Base-by-base conservation (phyloP, 2,888 invertebrate genomes). In the Cantharis lateralis region DNA sequence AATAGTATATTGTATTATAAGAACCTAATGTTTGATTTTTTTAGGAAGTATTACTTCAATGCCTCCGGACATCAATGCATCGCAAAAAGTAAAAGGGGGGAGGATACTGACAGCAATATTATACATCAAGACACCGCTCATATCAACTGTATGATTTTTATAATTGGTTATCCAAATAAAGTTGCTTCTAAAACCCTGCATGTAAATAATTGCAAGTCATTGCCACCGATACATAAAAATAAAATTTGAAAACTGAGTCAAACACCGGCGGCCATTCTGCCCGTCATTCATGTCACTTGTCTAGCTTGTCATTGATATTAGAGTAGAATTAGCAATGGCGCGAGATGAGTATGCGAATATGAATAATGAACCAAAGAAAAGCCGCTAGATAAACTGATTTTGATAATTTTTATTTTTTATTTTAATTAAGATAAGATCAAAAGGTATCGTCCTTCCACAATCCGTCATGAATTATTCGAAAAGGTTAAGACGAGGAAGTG, bases 181-280 rank as follows among this genome's bases (percentile, higher is more conserved):
- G n/a, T n/a, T 48, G 48, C n/a, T 7, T 32, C 11, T 32, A 32
- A 32, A 32, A 32, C 4, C 13, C 32, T n/a, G 48, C 2, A n/a
- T 9, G 48, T 13, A 3, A n/a, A 77, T 83, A 84, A 83, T 82
- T 85, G 85, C 85, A 83, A 83, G 84, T 84, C 83, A 84, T 84
- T 83, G 82, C 81, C 83, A 83, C 82, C 84, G 81, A 83, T 68
- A 74, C 73, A 26, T 66, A n/a, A 24, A n/a, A 7, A 13, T 20
- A 20, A 66, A 66, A 66, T 66, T 66, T 66, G 20, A 66, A 66
- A 66, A 32, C 63, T 24, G 70, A 74, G 66, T 83, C 82, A 81
- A 87, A 87, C 84, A 87, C 86, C 85, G 84, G 86, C 87, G 87
- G 87, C 87, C 87, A 87, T 87, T 81, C 84, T 85, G 82, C 83